A percentile compares a stretch with the other conserved stretches of the same genome.
These are phyloP conservation scores for Amiota minor DNA, from an alignment of 2,888 invertebrate genomes.

Conservation along the genomic window DNA sequence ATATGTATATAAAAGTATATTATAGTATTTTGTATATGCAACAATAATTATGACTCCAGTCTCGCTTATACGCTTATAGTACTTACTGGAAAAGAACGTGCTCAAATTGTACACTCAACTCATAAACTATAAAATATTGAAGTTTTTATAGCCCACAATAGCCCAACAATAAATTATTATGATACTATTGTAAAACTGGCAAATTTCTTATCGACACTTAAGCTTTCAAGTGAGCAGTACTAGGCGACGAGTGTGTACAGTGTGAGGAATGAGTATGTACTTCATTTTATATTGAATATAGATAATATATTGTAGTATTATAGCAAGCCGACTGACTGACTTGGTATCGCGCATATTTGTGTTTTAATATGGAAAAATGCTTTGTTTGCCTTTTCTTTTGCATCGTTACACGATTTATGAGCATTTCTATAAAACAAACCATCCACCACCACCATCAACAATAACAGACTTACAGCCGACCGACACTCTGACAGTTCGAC, in stretches of 20 bases:
- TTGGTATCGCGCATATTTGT: too few species aligned
- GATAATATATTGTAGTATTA: too few species aligned
- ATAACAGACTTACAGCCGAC: neutral
- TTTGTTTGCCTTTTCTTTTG: too few species aligned
- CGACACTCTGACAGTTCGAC: neutral
- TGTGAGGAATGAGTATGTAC: neutral
- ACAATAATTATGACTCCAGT: constrained; percentile 61
- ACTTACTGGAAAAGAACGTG: neutral
- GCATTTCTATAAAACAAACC: too few species aligned
- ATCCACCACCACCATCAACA: neutral
- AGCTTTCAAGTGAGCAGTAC: constrained; percentile 35
- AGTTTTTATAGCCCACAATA: constrained; percentile 69
- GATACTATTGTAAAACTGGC: constrained; percentile 68
- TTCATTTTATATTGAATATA: constrained; percentile 53
- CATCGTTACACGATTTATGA: too few species aligned
- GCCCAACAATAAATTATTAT: constrained; percentile 67
- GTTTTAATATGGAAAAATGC: too few species aligned
- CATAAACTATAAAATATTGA: constrained; percentile 70
- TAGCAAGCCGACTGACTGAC: too few species aligned
- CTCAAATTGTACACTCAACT: constrained; percentile 47
- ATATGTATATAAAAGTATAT: constrained; percentile 56
- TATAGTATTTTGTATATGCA: constrained; percentile 40
- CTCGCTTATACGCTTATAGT: constrained; percentile 24
- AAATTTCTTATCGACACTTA: constrained; percentile 68
- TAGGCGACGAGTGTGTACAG: neutral